Evolutionary conservation across 2,797 vertebrate genomes (phyloP).

Genomic region (Threskiornis aethiopicus): DNA sequence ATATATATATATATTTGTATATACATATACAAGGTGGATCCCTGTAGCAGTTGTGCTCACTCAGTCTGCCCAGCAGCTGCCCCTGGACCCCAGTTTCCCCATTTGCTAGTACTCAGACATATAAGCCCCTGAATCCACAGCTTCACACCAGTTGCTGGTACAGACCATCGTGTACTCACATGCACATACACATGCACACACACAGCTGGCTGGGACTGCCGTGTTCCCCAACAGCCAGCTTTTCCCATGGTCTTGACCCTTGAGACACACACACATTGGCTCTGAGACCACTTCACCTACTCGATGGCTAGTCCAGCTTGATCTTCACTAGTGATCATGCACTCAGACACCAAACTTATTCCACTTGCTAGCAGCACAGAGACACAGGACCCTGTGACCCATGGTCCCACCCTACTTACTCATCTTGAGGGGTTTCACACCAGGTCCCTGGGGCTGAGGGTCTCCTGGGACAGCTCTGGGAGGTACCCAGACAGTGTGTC

Average conservation of each 20-base stretch:
- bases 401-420: background rate
- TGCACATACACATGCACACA: background rate
- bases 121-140: background rate
- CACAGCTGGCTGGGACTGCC: background rate
- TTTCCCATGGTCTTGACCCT: background rate
- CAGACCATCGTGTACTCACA: rapidly evolving
- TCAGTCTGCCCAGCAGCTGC: background rate
- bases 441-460: rapidly evolving
- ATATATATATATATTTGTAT: background rate
- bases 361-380: background rate
- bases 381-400: rapidly evolving
- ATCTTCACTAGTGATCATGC: background rate
- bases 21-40: background rate
- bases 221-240: background rate
- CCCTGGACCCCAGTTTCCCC: background rate
- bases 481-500: background rate
- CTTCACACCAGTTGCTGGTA: background rate
- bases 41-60: background rate
- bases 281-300: background rate
- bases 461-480: background rate
- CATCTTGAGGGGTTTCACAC: background rate
- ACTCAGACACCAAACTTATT: background rate
- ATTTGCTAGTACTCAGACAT: background rate
- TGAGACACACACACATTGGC: background rate
- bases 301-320: background rate